These are phyloP conservation scores for Syncerus caffer DNA, from an alignment of 2,797 vertebrate species.

Conservation along the genomic window DNA sequence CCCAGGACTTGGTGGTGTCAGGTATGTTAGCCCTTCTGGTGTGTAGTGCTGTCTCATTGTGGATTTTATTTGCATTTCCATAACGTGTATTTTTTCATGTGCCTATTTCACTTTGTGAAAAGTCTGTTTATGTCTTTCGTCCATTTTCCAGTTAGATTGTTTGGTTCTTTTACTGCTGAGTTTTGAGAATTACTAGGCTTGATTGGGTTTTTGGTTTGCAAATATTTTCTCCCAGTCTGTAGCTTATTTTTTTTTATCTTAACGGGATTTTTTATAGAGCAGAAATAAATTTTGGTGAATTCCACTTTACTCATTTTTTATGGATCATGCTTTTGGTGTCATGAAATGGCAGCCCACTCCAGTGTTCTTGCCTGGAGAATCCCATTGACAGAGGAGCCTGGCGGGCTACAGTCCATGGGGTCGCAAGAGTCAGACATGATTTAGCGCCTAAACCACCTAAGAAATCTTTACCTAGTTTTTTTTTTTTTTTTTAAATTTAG, in stretches of 20 bases:
- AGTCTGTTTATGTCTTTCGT: not conserved
- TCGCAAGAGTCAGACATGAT: not conserved
- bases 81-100: not conserved
- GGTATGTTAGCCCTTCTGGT: not conserved
- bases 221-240: not conserved
- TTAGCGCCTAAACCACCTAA: not conserved
- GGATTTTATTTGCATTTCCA: not conserved
- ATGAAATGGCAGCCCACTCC: not conserved
- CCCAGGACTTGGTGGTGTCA: accelerated
- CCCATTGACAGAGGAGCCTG: not conserved
- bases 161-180: not conserved
- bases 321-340: not conserved
- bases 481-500: not conserved
- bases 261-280: not conserved
- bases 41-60: not conserved
- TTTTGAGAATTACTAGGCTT: not conserved
- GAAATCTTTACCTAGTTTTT: not conserved
- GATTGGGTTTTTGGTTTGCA: not conserved
- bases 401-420: not conserved
- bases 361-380: not conserved
- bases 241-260: not conserved
- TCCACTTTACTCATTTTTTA: not conserved
- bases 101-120: not conserved
- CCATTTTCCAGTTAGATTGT: not conserved
- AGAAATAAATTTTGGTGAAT: not conserved